These are phyloP conservation scores for Semibalanus balanoides DNA, from an alignment of 1,140 invertebrate species.

Conservation along the genomic window DNA sequence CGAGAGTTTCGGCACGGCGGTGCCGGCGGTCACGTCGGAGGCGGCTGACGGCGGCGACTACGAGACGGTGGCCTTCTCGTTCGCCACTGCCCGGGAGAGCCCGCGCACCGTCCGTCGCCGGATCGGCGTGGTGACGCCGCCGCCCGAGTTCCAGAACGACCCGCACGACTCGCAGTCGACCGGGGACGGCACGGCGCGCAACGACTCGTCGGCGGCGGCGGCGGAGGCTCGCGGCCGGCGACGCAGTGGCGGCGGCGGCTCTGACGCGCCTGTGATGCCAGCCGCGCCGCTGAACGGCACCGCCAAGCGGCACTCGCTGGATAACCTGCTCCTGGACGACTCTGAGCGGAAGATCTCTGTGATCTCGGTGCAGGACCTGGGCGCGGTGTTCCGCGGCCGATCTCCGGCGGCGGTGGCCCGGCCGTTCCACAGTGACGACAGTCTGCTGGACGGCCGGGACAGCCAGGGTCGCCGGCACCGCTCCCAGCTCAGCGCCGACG, in stretches of 20 bases:
- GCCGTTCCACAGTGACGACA: neutral
- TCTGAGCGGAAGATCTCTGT: slow-evolving; percentile 24
- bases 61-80: neutral
- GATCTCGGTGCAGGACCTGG: slow-evolving; percentile 24
- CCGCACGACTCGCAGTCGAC: slow-evolving; percentile 18
- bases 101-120: slow-evolving; percentile 17
- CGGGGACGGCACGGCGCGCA: slow-evolving; percentile 18
- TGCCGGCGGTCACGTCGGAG: neutral
- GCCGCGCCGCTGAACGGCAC: slow-evolving; percentile 23
- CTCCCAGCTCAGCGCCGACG: slow-evolving; percentile 14
- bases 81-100: slow-evolving; percentile 15
- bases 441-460: neutral
- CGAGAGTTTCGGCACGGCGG: neutral
- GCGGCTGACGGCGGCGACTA: neutral
- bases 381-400: slow-evolving; percentile 23
- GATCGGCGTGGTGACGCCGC: slow-evolving; percentile 17
- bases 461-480: slow-evolving; percentile 6
- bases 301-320: slow-evolving; percentile 18
- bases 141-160: slow-evolving; percentile 23
- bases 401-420: slow-evolving; percentile 8
- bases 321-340: slow-evolving; percentile 20
- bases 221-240: slow-evolving; percentile 21
- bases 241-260: slow-evolving; percentile 14
- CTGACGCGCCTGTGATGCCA: slow-evolving; percentile 14
- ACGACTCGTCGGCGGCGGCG: slow-evolving; percentile 17